Evolutionary conservation across 2,888 invertebrate genomes (phyloP), one percentile per base, ranked within the genome.

Genomic region (Onchidella celtica): DNA sequence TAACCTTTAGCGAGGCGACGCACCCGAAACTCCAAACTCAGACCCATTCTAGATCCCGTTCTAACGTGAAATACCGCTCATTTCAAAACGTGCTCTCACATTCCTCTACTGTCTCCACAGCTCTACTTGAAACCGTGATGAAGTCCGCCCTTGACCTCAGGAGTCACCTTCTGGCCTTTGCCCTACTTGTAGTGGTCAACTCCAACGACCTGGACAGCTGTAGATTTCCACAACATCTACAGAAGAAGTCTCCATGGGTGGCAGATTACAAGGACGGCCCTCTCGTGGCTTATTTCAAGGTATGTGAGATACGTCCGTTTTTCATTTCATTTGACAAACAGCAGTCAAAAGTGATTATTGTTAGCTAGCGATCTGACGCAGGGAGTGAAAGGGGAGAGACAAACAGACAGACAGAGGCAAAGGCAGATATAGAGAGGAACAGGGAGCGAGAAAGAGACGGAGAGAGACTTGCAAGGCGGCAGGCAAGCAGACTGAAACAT

Each of bases 271-370:
- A 78, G 24, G 81, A 81, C 21, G 84, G 84, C 29, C 76, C 75
- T 0, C 76, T 84, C 24, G 83, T 85, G 34, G 84, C 84, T 34
- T 85, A 85, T 59, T 78, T 85, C 14, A 84, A 84, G 65, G 84
- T 77, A 77, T 61, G n/a, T n/a, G n/a, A n/a, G n/a, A n/a, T n/a
- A n/a, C n/a, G n/a, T 61, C 17, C n/a, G 17, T 6, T 61, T 6
- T 14, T 61, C 6, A 61, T 61, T 14, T 61, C 9, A 21, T 14
- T 6, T 61, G 61, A 61, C 61, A 61, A 14, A n/a, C 4, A 24
- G 9, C 9, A 61, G 24, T 21, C 17, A 4, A n/a, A 14, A 61
- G 24, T 9, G 4, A 14, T 14, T 55, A 17, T 17, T 17, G n/a
- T n/a, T n/a, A n/a, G n/a, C n/a, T n/a, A n/a, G n/a, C n/a, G n/a